These are phyloP conservation scores for Muscicapa adusta DNA, from an alignment of 2,113 vertebrate genomes.

Conservation along the genomic window DNA sequence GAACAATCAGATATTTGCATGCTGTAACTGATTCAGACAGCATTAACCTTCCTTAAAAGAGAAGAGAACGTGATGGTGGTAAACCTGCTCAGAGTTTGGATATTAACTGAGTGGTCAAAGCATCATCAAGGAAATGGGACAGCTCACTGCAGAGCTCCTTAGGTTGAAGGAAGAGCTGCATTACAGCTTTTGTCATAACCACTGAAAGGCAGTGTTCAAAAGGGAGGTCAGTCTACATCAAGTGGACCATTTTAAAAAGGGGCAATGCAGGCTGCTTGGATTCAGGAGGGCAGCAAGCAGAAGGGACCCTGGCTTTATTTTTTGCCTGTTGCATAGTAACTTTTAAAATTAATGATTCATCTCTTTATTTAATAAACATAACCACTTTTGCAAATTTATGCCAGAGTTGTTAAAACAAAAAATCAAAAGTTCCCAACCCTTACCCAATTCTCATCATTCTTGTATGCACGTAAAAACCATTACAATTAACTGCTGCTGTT, in stretches of 20 bases:
- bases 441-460: neutral
- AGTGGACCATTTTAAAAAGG: neutral
- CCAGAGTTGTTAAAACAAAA: neutral
- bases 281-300: neutral
- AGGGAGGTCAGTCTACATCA: neutral
- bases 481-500: neutral
- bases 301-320: neutral
- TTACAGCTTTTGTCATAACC: neutral
- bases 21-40: neutral
- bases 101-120: neutral
- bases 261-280: neutral
- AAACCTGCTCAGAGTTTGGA: neutral
- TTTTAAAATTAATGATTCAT: neutral
- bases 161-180: neutral
- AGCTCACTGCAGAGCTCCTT: neutral
- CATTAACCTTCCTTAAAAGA: neutral
- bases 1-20: neutral
- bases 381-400: neutral
- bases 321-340: neutral
- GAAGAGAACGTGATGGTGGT: neutral
- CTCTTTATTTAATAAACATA: neutral
- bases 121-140: neutral
- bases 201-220: neutral
- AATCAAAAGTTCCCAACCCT: neutral
- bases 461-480: neutral